Base-by-base conservation (phyloP, 1,140 invertebrate species). In the Bombus breviceps region DNA sequence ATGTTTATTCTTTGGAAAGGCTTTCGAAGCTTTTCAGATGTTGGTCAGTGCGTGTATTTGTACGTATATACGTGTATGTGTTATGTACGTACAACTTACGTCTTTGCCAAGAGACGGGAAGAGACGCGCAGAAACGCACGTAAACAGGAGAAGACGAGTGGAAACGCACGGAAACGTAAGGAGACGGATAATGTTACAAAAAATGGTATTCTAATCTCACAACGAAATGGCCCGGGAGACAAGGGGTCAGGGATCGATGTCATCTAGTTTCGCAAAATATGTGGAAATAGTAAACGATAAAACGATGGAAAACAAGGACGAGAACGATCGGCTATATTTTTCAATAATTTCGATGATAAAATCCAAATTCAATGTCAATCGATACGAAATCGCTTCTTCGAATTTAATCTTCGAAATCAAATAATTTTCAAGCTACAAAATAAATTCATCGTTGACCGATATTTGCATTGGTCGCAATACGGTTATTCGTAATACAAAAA, bases 141-240 rank as follows among this genome's bases (percentile, higher is more conserved):
- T 53, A 22, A 53, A 53, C 18, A 53, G 18, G 18, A 53, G 47
- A 53, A 53, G 18, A 22, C 47, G 47, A 53, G 1, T 53, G 47
- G 6, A 0, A 53, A 53, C 18, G 18, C 47, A 18, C 18, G 18
- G 25, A 37, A 3, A 9, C 12, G 32, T 15, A 69, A 80, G 68
- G 32, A 69, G 66, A 43, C 2, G 22, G 62, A 53, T 53, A 80
- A 53, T 3, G 10, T 41, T 69, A 15, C 13, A 53, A 53, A 80
- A 32, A 69, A 37, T 25, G 2, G 4, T 69, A 80, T 69, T 80
- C 64, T 69, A 34, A 80, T 80, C 64, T 79, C 43, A 22, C 5
- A 25, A 68, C 41, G 25, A 53, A 53, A 53, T 53, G 47, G 18
- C 47, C 47, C 0, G 22, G 3, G 15, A 8, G 6, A 39, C 57